These are phyloP conservation scores for Melieria picta DNA, from an alignment of 2,888 invertebrate genomes.

Conservation along the genomic window DNA sequence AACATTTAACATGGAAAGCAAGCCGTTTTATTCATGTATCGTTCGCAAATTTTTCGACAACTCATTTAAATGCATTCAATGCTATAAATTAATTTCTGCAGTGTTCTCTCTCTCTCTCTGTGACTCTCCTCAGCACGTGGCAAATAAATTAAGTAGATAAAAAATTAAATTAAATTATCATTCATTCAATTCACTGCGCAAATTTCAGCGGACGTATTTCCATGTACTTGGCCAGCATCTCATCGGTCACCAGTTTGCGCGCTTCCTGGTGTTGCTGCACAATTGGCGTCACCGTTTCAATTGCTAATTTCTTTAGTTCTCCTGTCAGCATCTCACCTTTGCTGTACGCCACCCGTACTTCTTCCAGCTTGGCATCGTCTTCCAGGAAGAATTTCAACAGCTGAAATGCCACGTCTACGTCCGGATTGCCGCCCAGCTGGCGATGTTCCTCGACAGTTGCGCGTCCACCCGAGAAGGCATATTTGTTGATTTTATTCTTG, in stretches of 20 bases:
- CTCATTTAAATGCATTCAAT: too few species aligned
- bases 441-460: conserved; percentile 93
- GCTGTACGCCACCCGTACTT: conserved; percentile 69
- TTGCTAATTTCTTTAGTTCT: conserved; percentile 91
- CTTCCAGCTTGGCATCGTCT: conserved; percentile 85
- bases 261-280: conserved; percentile 85
- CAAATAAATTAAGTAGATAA: too few species aligned
- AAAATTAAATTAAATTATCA: too few species aligned
- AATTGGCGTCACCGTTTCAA: conserved; percentile 80
- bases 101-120: too few species aligned
- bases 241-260: conserved; percentile 84
- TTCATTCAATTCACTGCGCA: conserved; percentile 23
- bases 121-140: too few species aligned
- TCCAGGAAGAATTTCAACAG: conserved; percentile 95
- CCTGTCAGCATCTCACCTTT: conserved; percentile 90
- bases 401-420: conserved; percentile 94
- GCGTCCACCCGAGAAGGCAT: conserved; percentile 98
- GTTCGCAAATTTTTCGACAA: too few species aligned
- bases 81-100: too few species aligned
- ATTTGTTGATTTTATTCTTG: conserved; percentile 95
- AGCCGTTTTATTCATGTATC: too few species aligned
- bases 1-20: too few species aligned
- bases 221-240: conserved; percentile 85
- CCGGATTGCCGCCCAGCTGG: conserved; percentile 91
- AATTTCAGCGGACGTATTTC: conserved; percentile 80